A percentile compares a stretch with the other conserved stretches of the same genome.
Conservation (phyloP, 2,113 vertebrate species). For the Fregetta grallaria region DNA sequence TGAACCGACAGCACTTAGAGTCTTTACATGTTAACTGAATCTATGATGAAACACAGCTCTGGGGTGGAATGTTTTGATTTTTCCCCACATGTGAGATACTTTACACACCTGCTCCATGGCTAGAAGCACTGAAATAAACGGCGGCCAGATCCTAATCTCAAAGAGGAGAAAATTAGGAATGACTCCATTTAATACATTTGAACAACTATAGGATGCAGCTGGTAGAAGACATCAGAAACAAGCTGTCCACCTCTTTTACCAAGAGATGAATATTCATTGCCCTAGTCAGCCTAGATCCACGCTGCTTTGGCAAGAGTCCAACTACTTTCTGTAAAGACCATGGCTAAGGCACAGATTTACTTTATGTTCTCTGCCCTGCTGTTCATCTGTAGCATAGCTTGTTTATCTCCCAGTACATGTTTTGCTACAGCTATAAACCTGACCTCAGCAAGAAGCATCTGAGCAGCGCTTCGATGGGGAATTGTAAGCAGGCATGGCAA, state of each 20-base stretch:
- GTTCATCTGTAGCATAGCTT: neutral
- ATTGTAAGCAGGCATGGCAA: slow-evolving; percentile 37
- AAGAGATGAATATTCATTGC: neutral
- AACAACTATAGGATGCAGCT: neutral
- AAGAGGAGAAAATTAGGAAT: neutral
- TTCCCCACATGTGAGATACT: neutral
- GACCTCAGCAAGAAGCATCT: slow-evolving; percentile 20
- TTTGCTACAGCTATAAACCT: slow-evolving; percentile 13
- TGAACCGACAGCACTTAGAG: neutral
- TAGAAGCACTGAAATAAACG: neutral
- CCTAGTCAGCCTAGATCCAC: neutral
- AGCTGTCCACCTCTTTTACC: neutral
- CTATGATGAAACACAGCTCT: neutral
- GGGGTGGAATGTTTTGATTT: neutral
- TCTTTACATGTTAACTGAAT: neutral
- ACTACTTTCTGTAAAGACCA: neutral
- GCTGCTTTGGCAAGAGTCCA: neutral
- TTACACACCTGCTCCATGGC: neutral
- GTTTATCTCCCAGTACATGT: slow-evolving; percentile 1
- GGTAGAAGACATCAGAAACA: neutral
- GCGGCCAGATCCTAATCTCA: neutral
- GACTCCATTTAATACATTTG: neutral
- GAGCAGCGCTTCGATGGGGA: neutral
- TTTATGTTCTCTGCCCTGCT: neutral
- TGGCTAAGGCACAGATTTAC: neutral